These are phyloP conservation scores for Phenganax subtilis DNA, from an alignment of 92 coral and sea anemone genomes.

Conservation along the genomic window DNA sequence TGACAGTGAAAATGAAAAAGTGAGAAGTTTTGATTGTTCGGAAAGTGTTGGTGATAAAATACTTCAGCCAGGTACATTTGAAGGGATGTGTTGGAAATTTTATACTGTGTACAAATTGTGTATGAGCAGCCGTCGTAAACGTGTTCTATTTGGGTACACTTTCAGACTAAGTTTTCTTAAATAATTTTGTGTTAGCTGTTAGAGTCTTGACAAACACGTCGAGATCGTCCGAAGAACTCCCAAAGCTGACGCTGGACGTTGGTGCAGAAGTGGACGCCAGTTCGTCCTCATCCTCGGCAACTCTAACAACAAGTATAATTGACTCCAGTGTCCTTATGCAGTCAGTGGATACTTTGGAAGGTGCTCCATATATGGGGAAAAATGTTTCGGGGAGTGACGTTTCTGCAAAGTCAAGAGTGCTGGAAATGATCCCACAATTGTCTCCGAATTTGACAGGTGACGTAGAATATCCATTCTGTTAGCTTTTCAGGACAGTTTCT, in stretches of 20 bases:
- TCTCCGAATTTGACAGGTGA: conserved; percentile 35
- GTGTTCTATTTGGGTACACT: background rate
- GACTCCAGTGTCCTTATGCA: conserved; percentile 52
- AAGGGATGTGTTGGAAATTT: background rate
- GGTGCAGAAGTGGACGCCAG: conserved; percentile 21
- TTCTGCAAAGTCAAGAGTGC: background rate
- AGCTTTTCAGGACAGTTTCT: background rate
- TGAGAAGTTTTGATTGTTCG: background rate
- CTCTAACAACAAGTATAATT: conserved; percentile 46
- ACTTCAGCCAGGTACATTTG: conserved; percentile 18
- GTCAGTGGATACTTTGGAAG: conserved; percentile 45
- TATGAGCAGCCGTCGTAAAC: too few species aligned
- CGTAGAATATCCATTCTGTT: background rate
- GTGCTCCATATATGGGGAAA: conserved; percentile 16
- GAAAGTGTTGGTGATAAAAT: conserved; percentile 24
- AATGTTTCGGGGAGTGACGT: conserved; percentile 1
- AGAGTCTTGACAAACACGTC: conserved; percentile 67
- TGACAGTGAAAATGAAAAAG: conserved; percentile 26
- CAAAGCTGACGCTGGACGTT: conserved; percentile 29
- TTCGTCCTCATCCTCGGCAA: conserved; percentile 38
- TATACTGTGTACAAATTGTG: too few species aligned
- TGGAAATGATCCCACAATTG: conserved; percentile 30
- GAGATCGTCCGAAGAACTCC: conserved; percentile 12
- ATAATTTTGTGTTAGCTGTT: conserved; percentile 49
- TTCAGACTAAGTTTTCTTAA: background rate